Conservation (phyloP, 2,113 vertebrate species). For the Pyrgilauda ruficollis region DNA sequence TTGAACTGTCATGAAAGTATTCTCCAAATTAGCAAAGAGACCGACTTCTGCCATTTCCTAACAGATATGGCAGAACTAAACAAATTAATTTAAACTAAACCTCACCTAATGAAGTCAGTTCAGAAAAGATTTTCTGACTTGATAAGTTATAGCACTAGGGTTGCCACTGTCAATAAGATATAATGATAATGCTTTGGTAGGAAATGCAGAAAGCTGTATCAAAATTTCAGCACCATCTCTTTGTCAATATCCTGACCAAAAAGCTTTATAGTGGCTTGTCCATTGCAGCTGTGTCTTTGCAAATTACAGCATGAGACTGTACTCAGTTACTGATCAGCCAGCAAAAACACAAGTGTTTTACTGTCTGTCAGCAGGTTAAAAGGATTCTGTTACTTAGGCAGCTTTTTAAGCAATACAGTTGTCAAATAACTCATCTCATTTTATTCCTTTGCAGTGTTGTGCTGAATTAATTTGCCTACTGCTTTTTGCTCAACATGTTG, state of each 20-base stretch:
- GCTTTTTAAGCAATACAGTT: neutral
- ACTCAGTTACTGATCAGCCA: neutral
- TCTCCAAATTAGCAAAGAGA: neutral
- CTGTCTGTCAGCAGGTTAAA: neutral
- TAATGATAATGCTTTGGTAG: neutral
- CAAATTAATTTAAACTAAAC: neutral
- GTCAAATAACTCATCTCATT: neutral
- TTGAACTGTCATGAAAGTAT: neutral
- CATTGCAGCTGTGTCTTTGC: neutral
- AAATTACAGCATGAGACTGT: neutral
- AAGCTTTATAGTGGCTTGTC: neutral
- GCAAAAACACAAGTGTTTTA: neutral
- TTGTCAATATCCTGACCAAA: neutral
- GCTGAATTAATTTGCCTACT: neutral
- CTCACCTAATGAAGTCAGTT: neutral
- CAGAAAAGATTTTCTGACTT: neutral
- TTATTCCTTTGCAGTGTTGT: neutral
- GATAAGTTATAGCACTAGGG: neutral
- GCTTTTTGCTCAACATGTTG: neutral
- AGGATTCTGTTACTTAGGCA: slow-evolving; percentile 13
- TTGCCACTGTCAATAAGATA: neutral
- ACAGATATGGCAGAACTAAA: neutral
- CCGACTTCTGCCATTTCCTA: no score
- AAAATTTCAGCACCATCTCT: neutral
- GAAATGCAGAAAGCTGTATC: neutral